Conservation (phyloP, 2,888 invertebrate genomes). For the Neria commutata region DNA sequence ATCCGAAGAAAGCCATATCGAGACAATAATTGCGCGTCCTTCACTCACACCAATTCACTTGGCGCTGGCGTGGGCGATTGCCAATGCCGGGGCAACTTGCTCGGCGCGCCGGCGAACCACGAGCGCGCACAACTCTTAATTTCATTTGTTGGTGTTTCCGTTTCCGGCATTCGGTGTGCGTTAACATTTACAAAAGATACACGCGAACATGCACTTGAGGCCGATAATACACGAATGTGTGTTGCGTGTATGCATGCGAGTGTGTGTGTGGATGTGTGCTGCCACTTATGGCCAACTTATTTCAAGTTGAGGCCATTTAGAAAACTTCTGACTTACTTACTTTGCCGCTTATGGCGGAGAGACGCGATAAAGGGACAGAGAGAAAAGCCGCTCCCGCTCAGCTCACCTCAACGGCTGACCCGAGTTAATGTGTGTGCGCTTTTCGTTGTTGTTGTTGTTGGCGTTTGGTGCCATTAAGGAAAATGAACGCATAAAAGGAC, state of each 20-base stretch:
- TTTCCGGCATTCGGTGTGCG: not conserved
- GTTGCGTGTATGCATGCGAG: not conserved
- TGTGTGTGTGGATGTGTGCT: not conserved
- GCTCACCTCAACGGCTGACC: not conserved
- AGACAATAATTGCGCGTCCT: too few species aligned
- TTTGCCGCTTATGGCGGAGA: too few species aligned
- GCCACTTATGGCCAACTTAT: not conserved
- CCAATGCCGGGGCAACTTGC: not conserved
- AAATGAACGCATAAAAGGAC: constrained; percentile 53
- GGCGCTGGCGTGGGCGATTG: too few species aligned
- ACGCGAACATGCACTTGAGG: not conserved
- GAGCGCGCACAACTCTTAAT: not conserved
- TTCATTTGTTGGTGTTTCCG: not conserved
- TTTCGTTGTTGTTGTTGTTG: not conserved
- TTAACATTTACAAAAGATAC: not conserved
- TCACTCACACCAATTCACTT: too few species aligned
- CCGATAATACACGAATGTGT: not conserved
- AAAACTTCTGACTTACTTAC: too few species aligned
- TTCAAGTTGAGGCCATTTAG: too few species aligned
- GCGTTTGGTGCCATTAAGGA: constrained; percentile 37
- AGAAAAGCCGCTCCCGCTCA: not conserved
- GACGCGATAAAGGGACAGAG: too few species aligned
- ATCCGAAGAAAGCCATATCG: too few species aligned
- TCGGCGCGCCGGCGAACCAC: not conserved
- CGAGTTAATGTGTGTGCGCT: too few species aligned